phyloP scores from a whole-genome alignment of 2,888 invertebrate species.

The Patella pellucida region DNA sequence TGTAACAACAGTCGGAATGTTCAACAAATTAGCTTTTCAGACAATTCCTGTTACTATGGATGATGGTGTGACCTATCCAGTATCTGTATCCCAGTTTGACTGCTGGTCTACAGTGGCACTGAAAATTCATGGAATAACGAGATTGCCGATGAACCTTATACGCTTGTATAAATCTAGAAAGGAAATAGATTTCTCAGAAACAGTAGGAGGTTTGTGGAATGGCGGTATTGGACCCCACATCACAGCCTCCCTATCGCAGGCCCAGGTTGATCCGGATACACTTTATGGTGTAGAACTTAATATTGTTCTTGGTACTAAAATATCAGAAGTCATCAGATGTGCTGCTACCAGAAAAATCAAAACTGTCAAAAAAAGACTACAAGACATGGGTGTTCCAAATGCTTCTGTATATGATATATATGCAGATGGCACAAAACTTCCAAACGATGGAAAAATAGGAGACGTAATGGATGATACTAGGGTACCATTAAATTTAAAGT shows the following conservation, averaged over 20 bases:
- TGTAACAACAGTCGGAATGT: constrained; percentile 56
- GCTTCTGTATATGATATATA: constrained; percentile 51
- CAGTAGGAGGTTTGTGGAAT: constrained; percentile 43
- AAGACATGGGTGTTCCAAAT: constrained; percentile 56
- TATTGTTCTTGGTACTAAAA: constrained; percentile 50
- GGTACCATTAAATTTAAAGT: constrained; percentile 46
- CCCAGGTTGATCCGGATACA: constrained; percentile 46
- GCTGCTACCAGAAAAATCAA: constrained; percentile 49
- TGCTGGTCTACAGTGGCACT: constrained; percentile 61
- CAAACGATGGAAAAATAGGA: constrained; percentile 42
- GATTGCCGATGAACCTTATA: constrained; percentile 58
- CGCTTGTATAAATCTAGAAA: constrained; percentile 43
- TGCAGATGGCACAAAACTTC: constrained; percentile 44
- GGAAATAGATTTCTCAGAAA: constrained; percentile 46
- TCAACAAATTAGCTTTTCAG: constrained; percentile 48
- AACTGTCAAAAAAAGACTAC: constrained; percentile 51
- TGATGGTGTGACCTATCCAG: constrained; percentile 22
- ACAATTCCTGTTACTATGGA: constrained; percentile 39
- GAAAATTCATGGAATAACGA: constrained; percentile 57
- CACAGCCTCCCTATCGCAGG: constrained; percentile 47
- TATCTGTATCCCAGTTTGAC: constrained; percentile 55
- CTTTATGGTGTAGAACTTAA: constrained; percentile 53
- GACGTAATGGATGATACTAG: constrained; percentile 50
- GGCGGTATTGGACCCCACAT: constrained; percentile 29
- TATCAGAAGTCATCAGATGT: constrained; percentile 53